Percentiles rank a stretch among this genome's conserved stretches.
Evolutionary conservation across 2,888 invertebrate genomes (phyloP).

Genomic region (Lacanobia wlatinum): DNA sequence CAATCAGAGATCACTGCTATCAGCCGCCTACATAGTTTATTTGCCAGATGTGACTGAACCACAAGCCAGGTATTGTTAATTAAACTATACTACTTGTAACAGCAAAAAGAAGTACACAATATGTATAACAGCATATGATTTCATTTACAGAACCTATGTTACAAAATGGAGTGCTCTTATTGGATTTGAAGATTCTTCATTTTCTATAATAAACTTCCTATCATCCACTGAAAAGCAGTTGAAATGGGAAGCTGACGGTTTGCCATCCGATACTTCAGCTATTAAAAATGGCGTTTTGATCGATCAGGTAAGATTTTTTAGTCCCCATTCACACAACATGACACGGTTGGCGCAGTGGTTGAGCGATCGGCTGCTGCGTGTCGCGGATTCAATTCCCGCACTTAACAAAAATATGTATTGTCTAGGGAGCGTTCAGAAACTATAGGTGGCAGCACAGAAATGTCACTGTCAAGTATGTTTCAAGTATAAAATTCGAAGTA

Average conservation of each 20-base stretch:
- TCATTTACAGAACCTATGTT: conserved; percentile 80
- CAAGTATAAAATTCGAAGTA: too few relatives aligned
- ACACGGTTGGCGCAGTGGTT: too few relatives aligned
- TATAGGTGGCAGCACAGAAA: too few relatives aligned
- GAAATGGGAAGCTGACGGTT: conserved; percentile 96
- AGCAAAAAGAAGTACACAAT: too few relatives aligned
- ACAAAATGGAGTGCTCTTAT: conserved; percentile 88
- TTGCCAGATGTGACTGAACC: conserved; percentile 93
- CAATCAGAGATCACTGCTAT: conserved; percentile 92
- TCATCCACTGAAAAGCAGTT: conserved; percentile 92
- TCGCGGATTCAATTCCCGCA: too few relatives aligned
- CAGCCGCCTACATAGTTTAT: conserved; percentile 95
- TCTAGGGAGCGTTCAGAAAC: too few relatives aligned
- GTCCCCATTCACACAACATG: not conserved
- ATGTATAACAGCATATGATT: not conserved
- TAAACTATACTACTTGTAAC: not conserved
- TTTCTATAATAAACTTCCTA: conserved; percentile 85
- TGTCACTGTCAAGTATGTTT: too few relatives aligned
- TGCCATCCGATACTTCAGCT: conserved; percentile 94
- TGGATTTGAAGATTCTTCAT: conserved; percentile 81
- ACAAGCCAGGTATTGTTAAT: conserved; percentile 86
- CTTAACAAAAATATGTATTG: too few relatives aligned
- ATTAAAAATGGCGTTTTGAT: conserved; percentile 96
- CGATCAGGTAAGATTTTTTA: conserved; percentile 90
- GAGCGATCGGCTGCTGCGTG: too few relatives aligned